Percentiles rank a stretch among this genome's conserved stretches.
Evolutionary conservation across 1,140 invertebrate species (phyloP).

Genomic region (Piezodorus guildinii): DNA sequence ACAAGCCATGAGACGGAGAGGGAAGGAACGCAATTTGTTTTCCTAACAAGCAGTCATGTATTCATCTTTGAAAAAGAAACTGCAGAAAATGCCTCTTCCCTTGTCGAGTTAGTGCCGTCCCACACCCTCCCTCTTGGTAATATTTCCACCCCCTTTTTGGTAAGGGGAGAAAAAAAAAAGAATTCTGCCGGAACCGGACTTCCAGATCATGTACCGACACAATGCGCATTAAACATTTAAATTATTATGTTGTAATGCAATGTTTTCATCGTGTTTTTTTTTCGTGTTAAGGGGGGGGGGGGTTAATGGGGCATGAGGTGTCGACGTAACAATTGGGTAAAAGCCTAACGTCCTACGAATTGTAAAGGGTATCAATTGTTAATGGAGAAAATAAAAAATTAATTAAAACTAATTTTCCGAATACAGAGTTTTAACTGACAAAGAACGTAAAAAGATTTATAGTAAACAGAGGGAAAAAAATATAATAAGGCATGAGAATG

Average conservation of each 20-base stretch:
- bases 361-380: no score
- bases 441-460: no score
- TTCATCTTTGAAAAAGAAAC: neutral
- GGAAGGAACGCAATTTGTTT: constrained; percentile 8
- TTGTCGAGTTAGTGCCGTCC: neutral
- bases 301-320: no score
- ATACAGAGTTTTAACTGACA: no score
- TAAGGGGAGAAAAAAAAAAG: neutral
- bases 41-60: constrained; percentile 9
- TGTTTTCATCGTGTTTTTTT: neutral
- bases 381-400: no score
- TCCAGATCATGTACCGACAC: constrained; percentile 7
- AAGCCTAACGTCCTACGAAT: no score
- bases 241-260: constrained; percentile 8
- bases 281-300: no score
- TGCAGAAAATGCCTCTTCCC: neutral
- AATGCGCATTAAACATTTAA: constrained; percentile 10
- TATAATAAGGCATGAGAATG: no score
- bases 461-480: no score
- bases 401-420: no score
- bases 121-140: constrained; percentile 7
- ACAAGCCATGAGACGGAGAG: neutral
- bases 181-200: constrained; percentile 8
- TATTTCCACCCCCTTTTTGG: constrained; percentile 5
- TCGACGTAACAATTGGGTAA: no score